Evolutionary conservation across 2,113 vertebrate species (phyloP), one percentile per base, ranked within the genome.

Genomic region (Melierax canorus): DNA sequence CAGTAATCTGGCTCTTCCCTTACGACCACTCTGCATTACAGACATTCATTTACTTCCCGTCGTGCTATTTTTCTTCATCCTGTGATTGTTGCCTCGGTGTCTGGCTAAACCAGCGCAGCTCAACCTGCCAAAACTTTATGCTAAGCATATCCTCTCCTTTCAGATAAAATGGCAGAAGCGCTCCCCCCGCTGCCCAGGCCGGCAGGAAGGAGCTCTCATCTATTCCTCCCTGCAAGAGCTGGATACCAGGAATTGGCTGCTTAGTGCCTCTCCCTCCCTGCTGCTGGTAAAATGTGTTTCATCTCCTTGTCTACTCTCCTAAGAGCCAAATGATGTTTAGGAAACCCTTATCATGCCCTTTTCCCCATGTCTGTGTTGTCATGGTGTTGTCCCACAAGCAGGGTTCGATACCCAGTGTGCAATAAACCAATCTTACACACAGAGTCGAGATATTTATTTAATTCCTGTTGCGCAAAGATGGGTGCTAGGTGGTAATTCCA

Each of bases 1-100:
- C 74, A 67, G 8, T 39, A 66, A 46, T 7, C 66, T 66, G 43
- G 1, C 27, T 63, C 30, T 91, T 68, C 53, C 74, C 74, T 68
- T 58, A n/a, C 0, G 3, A 69, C 38, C 0, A 0, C n/a, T 58
- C 78, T 59, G 48, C 27, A 4, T 78, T 43, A 58, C 30, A 88
- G 26, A 26, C 38, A 39, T 72, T 66, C 6, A n/a, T 88, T 86
- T 71, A 80, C 53, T 96, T 85, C 26, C 14, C 88, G n/a, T 51
- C 1, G 1, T 17, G 32, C 53, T 85, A 7, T 73, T 94, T 91
- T 93, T 58, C 48, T 56, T 94, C 66, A 79, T 71, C 72, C 55
- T 82, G 74, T 78, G 56, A 71, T 68, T 85, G 58, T 83, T 56
- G 27, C n/a, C 51, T 75, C 2, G 2, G 13, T 81, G 62, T 82